Percentiles rank a stretch among this genome's conserved stretches.
Evolutionary conservation across 2,797 vertebrate genomes (phyloP).

Genomic region (Diglossa cyanea): DNA sequence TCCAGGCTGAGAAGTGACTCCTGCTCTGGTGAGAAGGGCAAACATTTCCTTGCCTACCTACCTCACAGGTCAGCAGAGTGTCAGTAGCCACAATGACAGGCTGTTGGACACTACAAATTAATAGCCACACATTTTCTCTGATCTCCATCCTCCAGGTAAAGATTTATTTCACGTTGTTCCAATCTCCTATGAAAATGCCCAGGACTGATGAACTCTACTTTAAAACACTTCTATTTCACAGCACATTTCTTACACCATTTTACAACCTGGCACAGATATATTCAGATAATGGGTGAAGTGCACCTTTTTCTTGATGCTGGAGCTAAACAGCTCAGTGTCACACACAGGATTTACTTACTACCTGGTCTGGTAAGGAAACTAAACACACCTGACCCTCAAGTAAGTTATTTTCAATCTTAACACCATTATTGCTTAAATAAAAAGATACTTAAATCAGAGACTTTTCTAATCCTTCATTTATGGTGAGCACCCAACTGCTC

Average conservation of each 20-base stretch:
- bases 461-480: neutral
- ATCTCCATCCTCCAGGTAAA: slow-evolving; percentile 15
- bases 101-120: neutral
- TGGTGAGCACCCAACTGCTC: neutral
- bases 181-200: neutral
- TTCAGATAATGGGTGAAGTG: neutral
- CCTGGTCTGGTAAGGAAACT: neutral
- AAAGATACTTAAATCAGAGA: neutral
- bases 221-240: neutral
- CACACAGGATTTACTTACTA: neutral
- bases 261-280: neutral
- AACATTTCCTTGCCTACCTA: neutral
- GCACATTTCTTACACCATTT: neutral
- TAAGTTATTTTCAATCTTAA: neutral
- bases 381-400: neutral
- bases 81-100: slow-evolving; percentile 6
- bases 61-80: neutral
- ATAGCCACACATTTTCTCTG: neutral
- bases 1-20: neutral
- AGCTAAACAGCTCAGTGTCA: neutral
- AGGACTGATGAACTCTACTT: neutral
- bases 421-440: neutral
- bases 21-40: neutral
- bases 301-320: neutral
- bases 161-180: neutral